Evolutionary conservation across 2,113 vertebrate genomes (phyloP).

Genomic region (Callipepla squamata): DNA sequence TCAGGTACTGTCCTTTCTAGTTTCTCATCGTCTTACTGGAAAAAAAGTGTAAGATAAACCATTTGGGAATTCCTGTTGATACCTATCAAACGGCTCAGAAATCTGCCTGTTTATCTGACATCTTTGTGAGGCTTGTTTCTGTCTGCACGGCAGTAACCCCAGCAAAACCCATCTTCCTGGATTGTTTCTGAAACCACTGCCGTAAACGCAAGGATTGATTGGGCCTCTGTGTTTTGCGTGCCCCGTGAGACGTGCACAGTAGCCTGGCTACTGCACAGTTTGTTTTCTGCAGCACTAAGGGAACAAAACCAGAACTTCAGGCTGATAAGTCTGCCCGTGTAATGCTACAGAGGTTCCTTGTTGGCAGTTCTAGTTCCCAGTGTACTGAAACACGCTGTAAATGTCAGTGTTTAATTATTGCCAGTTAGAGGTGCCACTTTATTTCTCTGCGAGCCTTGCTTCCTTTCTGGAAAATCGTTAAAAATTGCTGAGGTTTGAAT

Average conservation of each 20-base stretch:
- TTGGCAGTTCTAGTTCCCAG: background rate
- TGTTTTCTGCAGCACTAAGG: background rate
- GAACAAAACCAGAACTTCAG: constrained; percentile 28
- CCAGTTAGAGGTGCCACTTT: constrained; percentile 33
- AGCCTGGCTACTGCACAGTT: background rate
- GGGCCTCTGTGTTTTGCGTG: too few relatives aligned
- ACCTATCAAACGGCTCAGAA: background rate
- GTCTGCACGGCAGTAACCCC: background rate
- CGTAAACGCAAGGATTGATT: background rate
- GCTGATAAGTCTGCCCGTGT: constrained; percentile 16
- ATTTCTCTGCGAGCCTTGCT: constrained; percentile 16
- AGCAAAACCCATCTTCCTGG: background rate
- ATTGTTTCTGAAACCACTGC: background rate
- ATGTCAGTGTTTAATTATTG: constrained; percentile 52
- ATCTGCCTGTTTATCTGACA: background rate
- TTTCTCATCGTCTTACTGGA: background rate
- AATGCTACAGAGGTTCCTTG: constrained; percentile 47
- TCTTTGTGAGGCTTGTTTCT: background rate
- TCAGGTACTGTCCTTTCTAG: background rate
- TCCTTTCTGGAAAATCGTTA: background rate
- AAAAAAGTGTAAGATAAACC: background rate
- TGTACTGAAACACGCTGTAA: constrained; percentile 1
- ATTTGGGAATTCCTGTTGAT: background rate
- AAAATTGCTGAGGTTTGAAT: background rate
- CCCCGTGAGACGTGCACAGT: background rate